Evolutionary conservation across 2,113 vertebrate genomes (phyloP).

Genomic region (Erythrolamprus reginae): DNA sequence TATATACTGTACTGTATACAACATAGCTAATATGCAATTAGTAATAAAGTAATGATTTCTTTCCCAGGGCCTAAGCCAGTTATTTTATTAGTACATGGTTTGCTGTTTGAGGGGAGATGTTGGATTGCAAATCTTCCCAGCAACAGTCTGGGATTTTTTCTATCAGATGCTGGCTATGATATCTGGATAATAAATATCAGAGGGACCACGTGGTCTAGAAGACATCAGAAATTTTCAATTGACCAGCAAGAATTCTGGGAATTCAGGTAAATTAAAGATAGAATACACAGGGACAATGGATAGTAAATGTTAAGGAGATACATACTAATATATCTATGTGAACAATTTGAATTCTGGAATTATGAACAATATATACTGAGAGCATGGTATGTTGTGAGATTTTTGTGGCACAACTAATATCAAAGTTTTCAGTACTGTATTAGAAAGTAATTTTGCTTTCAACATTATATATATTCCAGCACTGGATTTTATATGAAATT

Average conservation of each 20-base stretch:
- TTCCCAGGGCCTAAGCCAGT: background rate
- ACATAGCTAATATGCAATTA: background rate
- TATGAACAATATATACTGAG: background rate
- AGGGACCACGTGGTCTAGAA: background rate
- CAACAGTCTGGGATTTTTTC: background rate
- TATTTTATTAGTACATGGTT: background rate
- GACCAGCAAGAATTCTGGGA: background rate
- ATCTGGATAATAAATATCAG: background rate
- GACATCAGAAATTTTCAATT: background rate
- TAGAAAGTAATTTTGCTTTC: background rate
- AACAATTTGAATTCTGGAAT: background rate
- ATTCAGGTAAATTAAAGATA: background rate
- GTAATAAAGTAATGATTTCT: background rate
- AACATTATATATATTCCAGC: background rate
- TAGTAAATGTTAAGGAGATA: background rate
- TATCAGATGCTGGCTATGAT: background rate
- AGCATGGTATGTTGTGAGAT: background rate
- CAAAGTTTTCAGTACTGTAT: background rate
- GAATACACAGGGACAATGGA: background rate
- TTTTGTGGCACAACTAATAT: background rate
- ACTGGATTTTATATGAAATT: background rate
- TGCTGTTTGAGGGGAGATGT: background rate
- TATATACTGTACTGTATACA: background rate
- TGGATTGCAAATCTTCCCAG: constrained; percentile 6
- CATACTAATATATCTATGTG: background rate